These are phyloP conservation scores for Aspidiotus rigidus DNA, from an alignment of 2,888 invertebrate species.

Conservation along the genomic window DNA sequence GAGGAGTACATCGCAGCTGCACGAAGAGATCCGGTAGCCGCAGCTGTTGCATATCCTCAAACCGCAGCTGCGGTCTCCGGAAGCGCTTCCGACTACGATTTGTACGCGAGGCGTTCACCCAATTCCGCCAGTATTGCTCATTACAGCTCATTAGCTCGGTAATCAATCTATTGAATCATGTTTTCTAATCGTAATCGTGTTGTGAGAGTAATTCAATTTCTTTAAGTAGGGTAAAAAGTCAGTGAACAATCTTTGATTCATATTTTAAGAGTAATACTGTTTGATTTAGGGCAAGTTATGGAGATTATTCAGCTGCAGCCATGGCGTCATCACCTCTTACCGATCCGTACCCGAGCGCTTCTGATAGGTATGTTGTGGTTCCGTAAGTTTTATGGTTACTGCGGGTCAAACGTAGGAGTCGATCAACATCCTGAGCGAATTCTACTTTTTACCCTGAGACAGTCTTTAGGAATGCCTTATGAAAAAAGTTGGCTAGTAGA, in stretches of 20 bases:
- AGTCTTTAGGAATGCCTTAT: no score
- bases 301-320: conserved; percentile 18
- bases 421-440: no score
- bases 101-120: conserved; percentile 16
- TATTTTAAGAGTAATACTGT: no score
- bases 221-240: no score
- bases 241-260: no score
- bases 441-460: no score
- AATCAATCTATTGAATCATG: neutral
- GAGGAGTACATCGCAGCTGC: conserved; percentile 9
- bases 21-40: conserved; percentile 16
- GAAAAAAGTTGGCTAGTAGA: no score
- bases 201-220: neutral
- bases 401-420: no score
- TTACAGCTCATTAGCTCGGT: conserved; percentile 11
- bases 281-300: conserved; percentile 16
- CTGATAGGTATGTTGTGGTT: conserved; percentile 11
- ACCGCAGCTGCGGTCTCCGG: neutral
- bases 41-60: neutral
- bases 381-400: neutral
- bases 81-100: conserved; percentile 17
- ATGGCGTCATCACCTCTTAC: neutral
- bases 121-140: conserved; percentile 18
- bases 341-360: neutral
- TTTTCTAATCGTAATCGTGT: neutral